Conservation (phyloP, 2,888 invertebrate genomes). For the Acanthosepion esculentum region DNA sequence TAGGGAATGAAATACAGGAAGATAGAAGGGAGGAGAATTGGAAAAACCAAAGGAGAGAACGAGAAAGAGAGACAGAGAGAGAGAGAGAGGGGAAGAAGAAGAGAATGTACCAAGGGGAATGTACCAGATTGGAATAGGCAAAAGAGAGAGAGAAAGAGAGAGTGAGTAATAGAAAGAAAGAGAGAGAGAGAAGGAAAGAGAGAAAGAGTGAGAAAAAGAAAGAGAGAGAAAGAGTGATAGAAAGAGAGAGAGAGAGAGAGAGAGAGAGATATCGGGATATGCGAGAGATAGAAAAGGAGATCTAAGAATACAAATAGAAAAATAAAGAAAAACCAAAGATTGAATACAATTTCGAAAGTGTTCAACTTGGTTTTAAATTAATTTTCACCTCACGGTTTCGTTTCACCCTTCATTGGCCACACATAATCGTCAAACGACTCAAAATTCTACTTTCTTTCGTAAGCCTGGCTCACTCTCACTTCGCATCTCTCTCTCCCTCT, state of each 20-base stretch:
- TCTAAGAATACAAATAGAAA: too few species aligned
- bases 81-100: too few species aligned
- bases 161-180: not conserved
- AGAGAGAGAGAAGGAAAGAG: not conserved
- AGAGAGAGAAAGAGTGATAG: not conserved
- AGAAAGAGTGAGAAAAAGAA: not conserved
- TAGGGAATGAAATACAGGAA: too few species aligned
- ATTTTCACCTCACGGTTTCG: not conserved
- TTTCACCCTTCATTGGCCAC: constrained; percentile 8
- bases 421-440: constrained; percentile 1
- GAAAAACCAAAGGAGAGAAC: not conserved
- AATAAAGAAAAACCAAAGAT: too few species aligned
- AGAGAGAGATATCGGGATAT: too few species aligned
- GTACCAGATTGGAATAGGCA: too few species aligned
- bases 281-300: too few species aligned
- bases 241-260: too few species aligned
- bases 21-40: too few species aligned
- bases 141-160: not conserved
- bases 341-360: too few species aligned
- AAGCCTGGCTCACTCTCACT: not conserved
- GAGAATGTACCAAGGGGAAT: too few species aligned
- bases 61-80: not conserved
- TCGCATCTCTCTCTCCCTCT: not conserved
- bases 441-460: not conserved
- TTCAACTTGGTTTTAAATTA: too few species aligned